Evolutionary conservation across 2,797 vertebrate species (phyloP), one percentile per base, ranked within the genome.

Genomic region (Euphonia xanthogaster): DNA sequence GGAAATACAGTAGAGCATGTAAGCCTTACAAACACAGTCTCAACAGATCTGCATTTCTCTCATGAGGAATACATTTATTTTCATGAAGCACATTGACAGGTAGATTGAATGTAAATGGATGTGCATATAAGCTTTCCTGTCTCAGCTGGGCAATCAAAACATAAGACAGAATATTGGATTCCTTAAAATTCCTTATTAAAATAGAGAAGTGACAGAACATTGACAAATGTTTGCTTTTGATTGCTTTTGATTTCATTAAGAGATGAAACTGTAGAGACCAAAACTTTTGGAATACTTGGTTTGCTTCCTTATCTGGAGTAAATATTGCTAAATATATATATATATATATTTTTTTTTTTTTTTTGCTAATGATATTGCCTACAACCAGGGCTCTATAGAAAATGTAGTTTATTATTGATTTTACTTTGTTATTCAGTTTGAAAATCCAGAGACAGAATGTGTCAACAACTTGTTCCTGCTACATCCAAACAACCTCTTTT

Each of bases 21-120:
- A 35, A 35, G 45, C 47, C 20, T 60, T 78, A 50, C 6, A 50
- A 31, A 50, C 10, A 45, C 10, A 50, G 19, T 30, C 21, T 71
- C 48, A 86, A 54, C 48, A 80, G 42, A 81, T 88, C 62, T 90
- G 7, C 3, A 23, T 72, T 74, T 61, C 44, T 90, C 82, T 94
- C 18, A 47, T 28, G 54, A 90, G 53, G 30, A 95, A 79, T 74
- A 50, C 18, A n/a, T 90, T 93, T 92, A 77, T 97, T 97, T 97
- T 88, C 30, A 10, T 66, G 51, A 70, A 81, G 44, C 84, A 78
- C 65, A 42, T 39, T 94, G 91, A 70, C 37, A 88, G 63, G 61
- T 94, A 24, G 61, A 79, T 68, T 86, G 73, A 93, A 73, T 88
- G 91, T 79, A 70, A 90, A 93, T 86, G n/a, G 14, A 35, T 93